Base-by-base conservation (phyloP, 2,113 vertebrate genomes). In the Raja brachyura region DNA sequence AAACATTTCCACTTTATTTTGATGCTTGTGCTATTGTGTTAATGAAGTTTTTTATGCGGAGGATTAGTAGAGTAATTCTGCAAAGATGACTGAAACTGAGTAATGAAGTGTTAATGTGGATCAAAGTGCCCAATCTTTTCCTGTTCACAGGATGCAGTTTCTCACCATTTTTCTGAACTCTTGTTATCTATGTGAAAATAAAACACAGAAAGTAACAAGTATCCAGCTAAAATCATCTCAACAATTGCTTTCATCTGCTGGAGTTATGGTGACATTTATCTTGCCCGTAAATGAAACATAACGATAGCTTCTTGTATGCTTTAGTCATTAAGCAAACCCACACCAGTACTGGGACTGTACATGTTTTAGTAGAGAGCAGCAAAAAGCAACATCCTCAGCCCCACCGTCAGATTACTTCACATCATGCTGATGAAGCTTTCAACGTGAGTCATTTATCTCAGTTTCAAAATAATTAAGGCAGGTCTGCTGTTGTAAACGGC, bases 121-220 rank as follows among this genome's bases (percentile, higher is more conserved):
- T 92, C 88, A 73, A 92, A 73, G 88, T 73, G 39, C 33, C 88
- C n/a, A 31, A 48, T 28, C 90, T 92, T 73, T 90, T 92, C 39
- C 90, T 90, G 86, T 70, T 90, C 86, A 70, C 16, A 68, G 8
- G 59, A 68, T 31, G 66, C 31, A 28, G 22, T 25, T 92, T 92
- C 90, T 48, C 66, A 73, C 90, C 20, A 63, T 74, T 48, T 48
- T 48, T 70, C 68, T 73, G 33, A 92, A 73, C 90, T 48, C 61
- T 61, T 70, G 66, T 73, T 92, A 92, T 92, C 63, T 63, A 14
- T 31, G 14, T 74, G 25, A 20, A 16, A 66, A 90, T 68, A 39
- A 68, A 73, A 39, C n/a, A 92, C 33, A 73, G 68, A 73, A 73
- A 73, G 90, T 73, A 39, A 92, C 31, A 92, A 73, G 10, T 28